Evolutionary conservation across 2,113 vertebrate genomes (phyloP), one percentile per base, ranked within the genome.

Genomic region (Nothocercus nigrocapillus): DNA sequence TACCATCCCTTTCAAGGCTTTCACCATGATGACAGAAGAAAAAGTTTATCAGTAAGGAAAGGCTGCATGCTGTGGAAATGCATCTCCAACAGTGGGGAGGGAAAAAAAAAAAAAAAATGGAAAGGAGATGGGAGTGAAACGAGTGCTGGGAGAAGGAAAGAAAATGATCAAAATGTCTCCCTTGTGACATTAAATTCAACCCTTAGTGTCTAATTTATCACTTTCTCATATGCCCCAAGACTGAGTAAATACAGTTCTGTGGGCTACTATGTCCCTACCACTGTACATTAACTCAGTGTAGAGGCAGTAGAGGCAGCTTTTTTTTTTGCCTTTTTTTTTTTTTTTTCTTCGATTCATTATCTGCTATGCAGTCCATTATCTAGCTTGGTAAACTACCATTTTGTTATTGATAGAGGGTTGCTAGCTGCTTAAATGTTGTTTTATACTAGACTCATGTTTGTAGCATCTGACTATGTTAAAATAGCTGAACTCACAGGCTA

Each of bases 401-500:
- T 90, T 56, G 30, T 77, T 93, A 34, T 36, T 51, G 44, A 27
- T 27, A 58, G 49, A 69, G 58, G 9, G 11, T 7, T 85, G 66
- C 5, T 32, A 84, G 73, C 66, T 79, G 83, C 28, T 45, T 64
- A 81, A 83, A 51, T 64, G 44, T 15, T 75, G 13, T 38, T 90
- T 89, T 92, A 7, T 36, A 63, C 74, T 5, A 54, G 34, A 40
- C 49, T 87, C 17, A 2, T 82, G 77, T 69, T 88, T 87, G 81
- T 82, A 85, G 25, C 59, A 87, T 92, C 49, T 95, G 81, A 92
- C 44, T 82, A 8, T 13, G 24, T 54, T 90, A 49, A 87, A 97
- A 74, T 49, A 89, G 67, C 74, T 93, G 93, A 92, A 95, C 93
- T 93, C 54, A 63, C 81, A 74, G 86, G 70, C 74, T 93, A 89